A percentile compares a stretch with the other conserved stretches of the same genome.
Evolutionary conservation across 2,113 vertebrate species (phyloP).

Genomic region (Willisornis vidua): DNA sequence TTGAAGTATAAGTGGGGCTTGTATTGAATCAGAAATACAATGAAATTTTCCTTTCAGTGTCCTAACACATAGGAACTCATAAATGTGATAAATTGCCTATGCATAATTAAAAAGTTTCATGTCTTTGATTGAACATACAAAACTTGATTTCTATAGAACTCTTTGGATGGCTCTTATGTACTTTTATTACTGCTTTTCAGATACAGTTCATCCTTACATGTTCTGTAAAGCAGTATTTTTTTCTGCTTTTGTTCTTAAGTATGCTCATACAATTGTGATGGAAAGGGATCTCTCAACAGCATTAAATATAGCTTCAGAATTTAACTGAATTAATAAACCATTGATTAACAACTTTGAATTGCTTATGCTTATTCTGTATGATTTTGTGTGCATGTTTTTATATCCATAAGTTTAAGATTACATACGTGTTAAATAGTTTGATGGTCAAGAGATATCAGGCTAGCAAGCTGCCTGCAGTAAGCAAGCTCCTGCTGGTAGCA

Average conservation of each 20-base stretch:
- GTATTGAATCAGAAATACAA: not conserved
- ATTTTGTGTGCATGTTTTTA: not conserved
- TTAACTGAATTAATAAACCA: not conserved
- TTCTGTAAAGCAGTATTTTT: not conserved
- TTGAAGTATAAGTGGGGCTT: not conserved
- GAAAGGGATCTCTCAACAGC: not conserved
- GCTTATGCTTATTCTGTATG: not conserved
- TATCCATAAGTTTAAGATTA: not conserved
- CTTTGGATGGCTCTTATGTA: not conserved
- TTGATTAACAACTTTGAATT: not conserved
- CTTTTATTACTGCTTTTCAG: not conserved
- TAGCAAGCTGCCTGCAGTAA: not conserved
- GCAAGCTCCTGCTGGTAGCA: not conserved
- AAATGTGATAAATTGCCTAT: not conserved
- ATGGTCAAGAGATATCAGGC: not conserved
- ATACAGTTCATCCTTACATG: not conserved
- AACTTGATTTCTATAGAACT: not conserved
- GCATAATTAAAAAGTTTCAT: not conserved
- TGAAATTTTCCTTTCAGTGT: not conserved
- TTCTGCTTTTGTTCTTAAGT: not conserved
- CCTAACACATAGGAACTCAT: not conserved
- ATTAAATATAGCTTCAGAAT: not conserved
- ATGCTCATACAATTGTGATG: not conserved
- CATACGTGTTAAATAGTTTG: rapidly evolving
- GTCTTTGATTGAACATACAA: not conserved